Evolutionary conservation across 1,140 invertebrate genomes (phyloP).

Genomic region (Lepidurus packardi): DNA sequence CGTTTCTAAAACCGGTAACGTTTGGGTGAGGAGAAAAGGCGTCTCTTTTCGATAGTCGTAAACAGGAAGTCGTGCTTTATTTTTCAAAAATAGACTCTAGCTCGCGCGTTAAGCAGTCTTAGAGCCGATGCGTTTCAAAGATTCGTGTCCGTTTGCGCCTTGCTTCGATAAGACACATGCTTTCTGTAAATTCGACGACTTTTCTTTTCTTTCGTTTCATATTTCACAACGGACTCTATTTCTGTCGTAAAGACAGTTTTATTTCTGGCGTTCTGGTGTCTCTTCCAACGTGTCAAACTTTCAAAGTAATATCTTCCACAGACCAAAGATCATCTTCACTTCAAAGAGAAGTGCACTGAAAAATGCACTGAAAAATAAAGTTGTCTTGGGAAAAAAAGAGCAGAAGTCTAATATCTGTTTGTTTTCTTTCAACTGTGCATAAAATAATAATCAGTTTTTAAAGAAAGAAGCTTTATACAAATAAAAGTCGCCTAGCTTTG

Average conservation of each 20-base stretch:
- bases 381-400: too few relatives aligned
- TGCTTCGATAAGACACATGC: not conserved
- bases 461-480: too few relatives aligned
- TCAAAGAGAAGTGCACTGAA: too few relatives aligned
- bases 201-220: not conserved
- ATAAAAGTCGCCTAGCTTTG: too few relatives aligned
- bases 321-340: too few relatives aligned
- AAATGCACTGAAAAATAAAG: too few relatives aligned
- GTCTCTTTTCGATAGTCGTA: not conserved
- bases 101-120: not conserved
- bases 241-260: not conserved
- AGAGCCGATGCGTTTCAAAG: not conserved
- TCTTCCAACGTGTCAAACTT: not conserved
- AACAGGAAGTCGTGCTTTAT: slow-evolving; percentile 10
- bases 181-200: not conserved
- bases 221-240: not conserved
- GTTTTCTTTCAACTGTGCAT: too few relatives aligned
- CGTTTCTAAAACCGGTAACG: not conserved
- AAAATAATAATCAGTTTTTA: too few relatives aligned
- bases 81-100: not conserved
- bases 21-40: not conserved
- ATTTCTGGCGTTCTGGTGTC: not conserved
- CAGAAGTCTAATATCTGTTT: too few relatives aligned
- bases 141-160: slow-evolving; percentile 12
- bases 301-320: too few relatives aligned